Evolutionary conservation across 2,888 invertebrate species (phyloP).

Genomic region (Pyrrhosoma nymphula): DNA sequence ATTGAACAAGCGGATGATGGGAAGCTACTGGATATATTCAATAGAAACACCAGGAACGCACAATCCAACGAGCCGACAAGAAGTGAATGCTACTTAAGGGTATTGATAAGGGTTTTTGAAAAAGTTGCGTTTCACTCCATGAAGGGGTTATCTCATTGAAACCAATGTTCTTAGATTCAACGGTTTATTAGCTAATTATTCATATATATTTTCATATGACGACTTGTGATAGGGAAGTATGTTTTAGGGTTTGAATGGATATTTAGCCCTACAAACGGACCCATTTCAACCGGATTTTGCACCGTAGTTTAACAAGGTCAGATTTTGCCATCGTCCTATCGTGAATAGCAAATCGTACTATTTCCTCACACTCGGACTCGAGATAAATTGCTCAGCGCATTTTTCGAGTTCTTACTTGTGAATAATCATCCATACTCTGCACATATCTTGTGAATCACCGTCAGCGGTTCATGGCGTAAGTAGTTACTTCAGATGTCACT

Average conservation of each 20-base stretch:
- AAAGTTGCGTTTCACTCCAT: background rate
- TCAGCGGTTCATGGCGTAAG: slow-evolving; percentile 29
- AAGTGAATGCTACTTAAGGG: background rate
- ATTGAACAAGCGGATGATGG: background rate
- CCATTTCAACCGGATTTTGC: background rate
- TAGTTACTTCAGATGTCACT: slow-evolving; percentile 25
- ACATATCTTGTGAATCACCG: slow-evolving; percentile 25
- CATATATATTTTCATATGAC: background rate
- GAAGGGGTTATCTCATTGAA: background rate
- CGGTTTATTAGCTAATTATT: background rate
- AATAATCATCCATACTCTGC: background rate
- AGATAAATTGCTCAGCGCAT: slow-evolving; percentile 1
- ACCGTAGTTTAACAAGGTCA: background rate
- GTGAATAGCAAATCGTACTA: background rate
- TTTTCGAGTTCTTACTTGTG: background rate
- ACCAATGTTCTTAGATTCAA: background rate
- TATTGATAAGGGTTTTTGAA: background rate
- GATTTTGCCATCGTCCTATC: background rate
- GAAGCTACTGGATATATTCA: background rate
- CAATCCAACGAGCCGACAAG: background rate
- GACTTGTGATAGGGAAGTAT: background rate
- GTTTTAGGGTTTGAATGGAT: background rate
- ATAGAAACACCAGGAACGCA: background rate
- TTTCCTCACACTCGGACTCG: background rate
- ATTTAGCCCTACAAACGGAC: background rate